Percentiles rank a stretch among this genome's conserved stretches.
Evolutionary conservation across 2,888 invertebrate genomes (phyloP).

Genomic region (Latrodectus hesperus): DNA sequence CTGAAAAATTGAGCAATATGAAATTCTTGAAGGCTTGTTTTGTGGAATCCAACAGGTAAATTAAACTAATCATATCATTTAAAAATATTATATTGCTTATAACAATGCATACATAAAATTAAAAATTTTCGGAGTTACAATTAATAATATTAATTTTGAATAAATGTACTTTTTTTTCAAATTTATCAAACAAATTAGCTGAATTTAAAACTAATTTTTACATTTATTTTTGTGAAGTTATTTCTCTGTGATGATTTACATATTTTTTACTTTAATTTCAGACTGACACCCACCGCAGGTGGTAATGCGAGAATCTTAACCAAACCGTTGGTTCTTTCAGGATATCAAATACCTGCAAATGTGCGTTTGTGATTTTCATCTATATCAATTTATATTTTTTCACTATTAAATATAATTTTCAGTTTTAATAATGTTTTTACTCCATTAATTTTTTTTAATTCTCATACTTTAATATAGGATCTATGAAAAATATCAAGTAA

Average conservation of each 20-base stretch:
- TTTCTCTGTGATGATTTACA: not conserved
- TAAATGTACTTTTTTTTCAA: too few relatives aligned
- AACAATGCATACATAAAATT: too few relatives aligned
- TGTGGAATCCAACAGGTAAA: conserved; percentile 74
- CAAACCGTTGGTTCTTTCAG: conserved; percentile 75
- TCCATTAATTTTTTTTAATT: too few relatives aligned
- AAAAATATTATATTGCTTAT: too few relatives aligned
- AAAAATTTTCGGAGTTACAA: too few relatives aligned
- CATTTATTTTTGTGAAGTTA: not conserved
- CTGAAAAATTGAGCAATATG: conserved; percentile 49
- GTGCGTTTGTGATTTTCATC: conserved; percentile 71
- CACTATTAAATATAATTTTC: too few relatives aligned
- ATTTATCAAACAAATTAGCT: not conserved
- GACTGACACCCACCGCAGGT: conserved; percentile 77
- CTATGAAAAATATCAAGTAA: too few relatives aligned
- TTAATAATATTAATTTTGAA: too few relatives aligned
- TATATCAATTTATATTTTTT: too few relatives aligned
- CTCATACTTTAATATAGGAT: too few relatives aligned
- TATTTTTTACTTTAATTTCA: conserved; percentile 49
- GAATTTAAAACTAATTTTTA: not conserved
- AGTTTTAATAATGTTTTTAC: too few relatives aligned
- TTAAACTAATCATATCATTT: not conserved
- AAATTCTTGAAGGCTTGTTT: conserved; percentile 75
- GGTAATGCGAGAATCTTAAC: conserved; percentile 76
- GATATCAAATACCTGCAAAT: conserved; percentile 77